These are phyloP conservation scores for Cepaea nemoralis DNA, from an alignment of 1,140 invertebrate species.

Conservation along the genomic window DNA sequence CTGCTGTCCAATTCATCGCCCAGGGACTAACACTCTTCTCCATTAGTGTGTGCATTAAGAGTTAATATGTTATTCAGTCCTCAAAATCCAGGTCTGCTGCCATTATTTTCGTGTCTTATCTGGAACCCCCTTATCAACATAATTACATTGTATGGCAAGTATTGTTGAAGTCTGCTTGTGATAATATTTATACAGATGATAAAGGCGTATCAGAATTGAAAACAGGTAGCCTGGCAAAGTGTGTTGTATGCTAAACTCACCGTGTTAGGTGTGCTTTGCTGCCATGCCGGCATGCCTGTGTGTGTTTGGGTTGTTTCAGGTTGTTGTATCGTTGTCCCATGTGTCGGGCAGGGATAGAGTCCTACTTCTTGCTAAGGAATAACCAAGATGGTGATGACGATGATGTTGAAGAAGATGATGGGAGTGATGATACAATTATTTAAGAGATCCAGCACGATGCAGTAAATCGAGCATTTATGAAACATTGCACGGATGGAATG, in stretches of 20 bases:
- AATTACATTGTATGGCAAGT: too few species aligned
- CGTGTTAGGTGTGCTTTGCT: constrained; percentile 83
- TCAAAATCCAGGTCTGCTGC: too few species aligned
- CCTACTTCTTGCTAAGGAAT: constrained; percentile 77
- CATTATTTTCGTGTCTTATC: too few species aligned
- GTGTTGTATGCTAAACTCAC: constrained; percentile 84
- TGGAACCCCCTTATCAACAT: too few species aligned
- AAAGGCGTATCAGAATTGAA: too few species aligned
- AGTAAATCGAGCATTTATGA: constrained; percentile 24
- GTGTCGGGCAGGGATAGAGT: constrained; percentile 83
- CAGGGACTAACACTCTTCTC: too few species aligned
- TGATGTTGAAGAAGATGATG: constrained; percentile 14
- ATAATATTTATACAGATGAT: too few species aligned
- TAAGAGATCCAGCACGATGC: constrained; percentile 14
- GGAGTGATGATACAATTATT: background rate
- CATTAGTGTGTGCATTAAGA: too few species aligned
- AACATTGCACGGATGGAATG: constrained; percentile 45
- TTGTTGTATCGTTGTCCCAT: constrained; percentile 78
- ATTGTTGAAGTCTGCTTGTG: too few species aligned
- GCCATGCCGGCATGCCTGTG: constrained; percentile 85
- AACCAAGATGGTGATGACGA: constrained; percentile 23
- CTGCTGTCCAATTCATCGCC: too few species aligned
- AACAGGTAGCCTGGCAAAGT: constrained; percentile 60
- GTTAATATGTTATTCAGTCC: too few species aligned
- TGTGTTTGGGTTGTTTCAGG: constrained; percentile 77